These are phyloP conservation scores for Zaprionus lineosus DNA, from an alignment of 2,888 invertebrate species.

Conservation along the genomic window DNA sequence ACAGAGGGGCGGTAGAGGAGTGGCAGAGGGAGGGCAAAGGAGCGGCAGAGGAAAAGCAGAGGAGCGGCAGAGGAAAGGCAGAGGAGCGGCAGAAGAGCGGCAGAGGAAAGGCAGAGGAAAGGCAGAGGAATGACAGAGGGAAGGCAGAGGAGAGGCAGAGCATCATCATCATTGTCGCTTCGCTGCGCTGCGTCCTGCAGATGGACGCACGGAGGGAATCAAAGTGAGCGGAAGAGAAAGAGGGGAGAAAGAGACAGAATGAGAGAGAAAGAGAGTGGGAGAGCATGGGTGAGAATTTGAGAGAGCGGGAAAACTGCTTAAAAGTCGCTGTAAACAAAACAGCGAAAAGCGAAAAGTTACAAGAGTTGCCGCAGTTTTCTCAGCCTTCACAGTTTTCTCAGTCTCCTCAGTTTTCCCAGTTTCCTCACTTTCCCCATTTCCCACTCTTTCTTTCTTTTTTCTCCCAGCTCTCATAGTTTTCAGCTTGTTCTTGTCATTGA, in stretches of 20 bases:
- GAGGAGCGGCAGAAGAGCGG: too few species aligned
- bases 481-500: slow-evolving; percentile 48
- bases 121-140: not conserved
- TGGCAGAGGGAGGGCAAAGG: not conserved
- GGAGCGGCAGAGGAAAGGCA: too few species aligned
- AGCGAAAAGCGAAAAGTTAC: slow-evolving; percentile 51
- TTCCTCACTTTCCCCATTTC: slow-evolving; percentile 3
- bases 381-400: slow-evolving; percentile 3
- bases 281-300: not conserved
- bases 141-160: not conserved
- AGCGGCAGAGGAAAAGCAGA: too few species aligned
- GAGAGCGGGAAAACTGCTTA: slow-evolving; percentile 44
- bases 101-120: slow-evolving; percentile 9
- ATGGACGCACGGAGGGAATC: not conserved
- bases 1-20: slow-evolving; percentile 2
- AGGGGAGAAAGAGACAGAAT: too few species aligned
- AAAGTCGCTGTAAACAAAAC: slow-evolving; percentile 64
- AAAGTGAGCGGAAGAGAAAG: too few species aligned
- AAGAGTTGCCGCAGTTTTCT: slow-evolving; percentile 44
- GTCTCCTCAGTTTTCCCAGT: slow-evolving; percentile 2
- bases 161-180: slow-evolving; percentile 69
- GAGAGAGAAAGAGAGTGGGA: slow-evolving; percentile 4
- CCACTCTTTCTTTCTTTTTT: slow-evolving; percentile 26
- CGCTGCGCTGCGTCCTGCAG: slow-evolving; percentile 35
- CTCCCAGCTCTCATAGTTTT: slow-evolving; percentile 16